Conservation (phyloP, 2,888 invertebrate species). For the Congeria kusceri region DNA sequence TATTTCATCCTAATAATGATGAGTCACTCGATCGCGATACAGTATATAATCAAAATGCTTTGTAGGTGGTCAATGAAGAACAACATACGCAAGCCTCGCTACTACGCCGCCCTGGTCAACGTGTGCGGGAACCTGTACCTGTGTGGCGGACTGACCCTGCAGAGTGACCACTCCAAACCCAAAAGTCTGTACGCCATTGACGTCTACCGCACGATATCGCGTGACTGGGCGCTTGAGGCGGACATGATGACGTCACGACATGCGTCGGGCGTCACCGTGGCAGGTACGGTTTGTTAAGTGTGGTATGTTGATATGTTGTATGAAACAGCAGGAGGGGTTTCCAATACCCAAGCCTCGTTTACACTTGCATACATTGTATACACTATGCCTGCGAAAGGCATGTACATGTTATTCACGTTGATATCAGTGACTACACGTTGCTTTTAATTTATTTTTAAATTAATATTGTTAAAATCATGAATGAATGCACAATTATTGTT, state of each 20-base stretch:
- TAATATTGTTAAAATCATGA: too few relatives aligned
- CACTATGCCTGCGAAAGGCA: too few relatives aligned
- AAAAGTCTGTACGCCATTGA: constrained; percentile 11
- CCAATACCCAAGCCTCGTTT: too few relatives aligned
- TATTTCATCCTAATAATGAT: too few relatives aligned
- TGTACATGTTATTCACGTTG: too few relatives aligned
- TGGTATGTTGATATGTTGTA: too few relatives aligned
- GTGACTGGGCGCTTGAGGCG: constrained; percentile 9
- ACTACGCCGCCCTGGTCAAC: constrained; percentile 14
- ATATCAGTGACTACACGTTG: too few relatives aligned
- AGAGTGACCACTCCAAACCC: neutral
- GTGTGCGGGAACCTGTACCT: constrained; percentile 18
- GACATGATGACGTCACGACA: constrained; percentile 21
- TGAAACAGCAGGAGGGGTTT: too few relatives aligned
- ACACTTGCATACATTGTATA: too few relatives aligned
- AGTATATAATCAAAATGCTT: too few relatives aligned
- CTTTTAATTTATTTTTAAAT: too few relatives aligned
- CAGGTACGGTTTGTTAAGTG: constrained; percentile 3
- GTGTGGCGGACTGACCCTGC: constrained; percentile 19
- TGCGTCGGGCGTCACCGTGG: constrained; percentile 10
- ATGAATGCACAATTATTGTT: neutral
- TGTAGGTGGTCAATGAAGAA: constrained; percentile 13
- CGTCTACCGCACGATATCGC: neutral
- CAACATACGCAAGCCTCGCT: constrained; percentile 18
- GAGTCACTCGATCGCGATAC: too few relatives aligned